phyloP scores from a whole-genome alignment of 1,140 invertebrate species.

The Heterodera schachtii region DNA sequence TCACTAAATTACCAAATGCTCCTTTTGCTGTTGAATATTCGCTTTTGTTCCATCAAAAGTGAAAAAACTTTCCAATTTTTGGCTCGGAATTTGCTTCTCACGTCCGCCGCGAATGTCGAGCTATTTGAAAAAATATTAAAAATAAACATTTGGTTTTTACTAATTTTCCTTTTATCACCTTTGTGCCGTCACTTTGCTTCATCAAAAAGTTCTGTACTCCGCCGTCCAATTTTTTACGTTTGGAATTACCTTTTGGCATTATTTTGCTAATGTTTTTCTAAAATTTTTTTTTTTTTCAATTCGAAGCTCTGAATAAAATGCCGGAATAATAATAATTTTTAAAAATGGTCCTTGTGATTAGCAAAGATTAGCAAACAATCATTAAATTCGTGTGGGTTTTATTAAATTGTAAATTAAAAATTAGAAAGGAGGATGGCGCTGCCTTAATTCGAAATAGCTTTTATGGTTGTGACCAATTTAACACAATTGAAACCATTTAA shows the following conservation, averaged over 20 bases:
- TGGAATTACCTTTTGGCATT: background rate
- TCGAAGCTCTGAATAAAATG: no score
- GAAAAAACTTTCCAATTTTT: background rate
- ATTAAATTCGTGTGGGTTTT: no score
- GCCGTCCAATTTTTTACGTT: background rate
- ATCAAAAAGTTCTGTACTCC: background rate
- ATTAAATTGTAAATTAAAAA: no score
- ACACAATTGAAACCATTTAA: no score
- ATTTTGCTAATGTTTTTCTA: background rate
- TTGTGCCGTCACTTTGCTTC: background rate
- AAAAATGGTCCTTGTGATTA: no score
- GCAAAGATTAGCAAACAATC: no score
- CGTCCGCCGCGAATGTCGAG: background rate
- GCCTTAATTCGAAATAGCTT: no score
- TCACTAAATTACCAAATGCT: background rate
- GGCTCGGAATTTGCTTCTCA: background rate
- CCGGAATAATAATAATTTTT: no score
- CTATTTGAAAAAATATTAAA: background rate
- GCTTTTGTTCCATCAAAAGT: background rate
- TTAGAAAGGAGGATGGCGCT: no score
- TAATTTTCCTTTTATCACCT: background rate
- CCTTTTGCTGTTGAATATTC: background rate
- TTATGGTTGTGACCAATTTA: no score
- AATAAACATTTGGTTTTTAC: background rate
- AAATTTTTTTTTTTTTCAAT: no score